Conservation (phyloP, 2,797 vertebrate species). For the Miichthys miiuy region DNA sequence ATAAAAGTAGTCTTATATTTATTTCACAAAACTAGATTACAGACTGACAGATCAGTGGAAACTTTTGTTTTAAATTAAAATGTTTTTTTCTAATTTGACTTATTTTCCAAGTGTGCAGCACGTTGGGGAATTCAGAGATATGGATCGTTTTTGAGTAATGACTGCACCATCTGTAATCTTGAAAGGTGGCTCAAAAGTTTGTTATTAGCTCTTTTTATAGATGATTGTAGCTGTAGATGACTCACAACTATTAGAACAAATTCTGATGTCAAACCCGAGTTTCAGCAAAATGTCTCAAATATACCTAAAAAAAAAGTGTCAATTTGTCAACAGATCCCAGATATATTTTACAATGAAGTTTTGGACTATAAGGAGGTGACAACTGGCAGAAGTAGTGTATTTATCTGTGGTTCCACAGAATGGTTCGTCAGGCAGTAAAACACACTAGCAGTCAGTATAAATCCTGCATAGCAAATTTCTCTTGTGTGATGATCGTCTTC, state of each 20-base stretch:
- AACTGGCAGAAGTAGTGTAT: background rate
- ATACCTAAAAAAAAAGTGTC: too few species aligned
- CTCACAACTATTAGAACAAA: too few species aligned
- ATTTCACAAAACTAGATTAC: background rate
- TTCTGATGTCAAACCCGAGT: too few species aligned
- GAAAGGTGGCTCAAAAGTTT: too few species aligned
- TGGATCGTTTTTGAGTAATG: background rate
- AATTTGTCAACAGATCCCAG: background rate
- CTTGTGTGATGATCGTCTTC: background rate
- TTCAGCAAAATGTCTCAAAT: too few species aligned
- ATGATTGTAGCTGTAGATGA: too few species aligned
- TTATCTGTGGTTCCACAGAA: background rate
- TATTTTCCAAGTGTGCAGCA: too few species aligned
- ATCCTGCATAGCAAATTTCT: background rate
- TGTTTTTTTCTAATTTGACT: too few species aligned
- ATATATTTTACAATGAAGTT: background rate
- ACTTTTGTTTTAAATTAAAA: too few species aligned
- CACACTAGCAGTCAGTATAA: too few species aligned
- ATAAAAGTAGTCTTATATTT: background rate
- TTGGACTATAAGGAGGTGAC: background rate
- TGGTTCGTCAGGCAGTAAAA: background rate
- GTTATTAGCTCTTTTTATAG: too few species aligned
- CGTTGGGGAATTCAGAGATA: background rate
- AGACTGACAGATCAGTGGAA: background rate
- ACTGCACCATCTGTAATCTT: too few species aligned